phyloP scores from a whole-genome alignment of 2,888 invertebrate species.

The Ecdyonurus torrentis region DNA sequence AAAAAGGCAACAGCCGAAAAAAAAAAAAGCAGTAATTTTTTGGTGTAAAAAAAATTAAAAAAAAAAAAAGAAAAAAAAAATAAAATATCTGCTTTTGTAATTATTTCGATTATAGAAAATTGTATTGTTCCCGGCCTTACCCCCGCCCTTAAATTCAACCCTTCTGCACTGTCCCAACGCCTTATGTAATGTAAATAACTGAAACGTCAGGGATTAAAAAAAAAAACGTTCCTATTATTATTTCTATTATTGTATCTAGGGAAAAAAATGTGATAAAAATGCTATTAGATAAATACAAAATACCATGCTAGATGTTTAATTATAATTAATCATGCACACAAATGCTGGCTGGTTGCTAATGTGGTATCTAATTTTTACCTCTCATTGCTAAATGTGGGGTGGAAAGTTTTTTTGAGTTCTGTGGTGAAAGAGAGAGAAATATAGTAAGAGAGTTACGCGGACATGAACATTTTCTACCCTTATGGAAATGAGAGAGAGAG shows the following conservation, averaged over 20 bases:
- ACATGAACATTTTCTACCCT: not conserved
- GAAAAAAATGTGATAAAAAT: not conserved
- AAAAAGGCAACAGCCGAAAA: constrained; percentile 1
- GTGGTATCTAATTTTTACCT: not conserved
- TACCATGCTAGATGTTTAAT: not conserved
- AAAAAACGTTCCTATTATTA: too few species aligned
- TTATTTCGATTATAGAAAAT: not conserved
- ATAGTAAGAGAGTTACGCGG: too few species aligned
- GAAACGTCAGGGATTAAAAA: too few species aligned
- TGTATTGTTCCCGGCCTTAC: not conserved
- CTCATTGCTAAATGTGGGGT: too few species aligned
- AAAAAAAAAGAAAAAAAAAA: too few species aligned
- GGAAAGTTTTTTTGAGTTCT: too few species aligned
- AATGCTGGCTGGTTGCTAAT: not conserved
- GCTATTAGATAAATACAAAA: not conserved
- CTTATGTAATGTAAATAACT: too few species aligned
- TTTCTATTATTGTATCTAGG: not conserved
- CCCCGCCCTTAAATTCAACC: not conserved
- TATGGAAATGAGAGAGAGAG: not conserved
- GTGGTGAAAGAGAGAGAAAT: too few species aligned
- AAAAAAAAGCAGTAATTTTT: constrained; percentile 3
- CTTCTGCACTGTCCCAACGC: not conserved
- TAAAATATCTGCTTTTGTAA: not conserved
- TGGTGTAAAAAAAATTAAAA: too few species aligned
- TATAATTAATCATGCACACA: too few species aligned